Base-by-base conservation (phyloP, 2,888 invertebrate species). In the Sturmia bella region DNA sequence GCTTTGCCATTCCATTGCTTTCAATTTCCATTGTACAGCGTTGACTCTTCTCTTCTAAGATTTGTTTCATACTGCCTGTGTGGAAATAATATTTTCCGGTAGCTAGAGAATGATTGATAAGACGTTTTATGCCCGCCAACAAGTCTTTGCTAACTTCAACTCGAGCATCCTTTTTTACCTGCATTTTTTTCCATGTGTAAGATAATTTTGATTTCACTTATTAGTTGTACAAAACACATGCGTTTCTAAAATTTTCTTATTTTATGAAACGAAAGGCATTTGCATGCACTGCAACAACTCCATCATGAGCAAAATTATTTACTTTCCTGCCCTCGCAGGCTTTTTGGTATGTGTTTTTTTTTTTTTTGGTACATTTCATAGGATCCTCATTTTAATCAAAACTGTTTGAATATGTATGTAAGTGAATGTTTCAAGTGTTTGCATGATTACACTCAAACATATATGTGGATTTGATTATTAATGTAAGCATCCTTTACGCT, bases 161-260 rank as follows among this genome's bases (percentile, higher is more conserved):
- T 21, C 9, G 15, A 57, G 37, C 19, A 12, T 39, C 57, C 56
- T 15, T 6, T 17, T 3, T 32, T 6, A 19, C n/a, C n/a, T 21
- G 12, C 3, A 43, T 56, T 21, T 39, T 54, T 39, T 69, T 48
- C 32, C 9, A 7, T 6, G 32, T 64, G 50, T 64, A 32, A 69
- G 64, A 56, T 12, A 59, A 66, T 78, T 78, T 73, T 61, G 56
- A 48, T 70, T 57, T 50, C 68, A 74, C 57, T 70, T 76, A 56
- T 48, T 68, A 50, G 32, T 43, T 6, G 3, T 12, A 6, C 13
- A 57, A 57, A 32, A 32, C 12, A 66, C 66, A 68, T 64, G 50
- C 27, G 43, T 63, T 41, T 73, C 76, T 56, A 80, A 72, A 72
- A 63, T 72, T 80, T 80, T 15, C 66, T 54, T 54, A 13, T 48